Conservation (phyloP, 2,888 invertebrate species). For the Yponomeuta malinellus region DNA sequence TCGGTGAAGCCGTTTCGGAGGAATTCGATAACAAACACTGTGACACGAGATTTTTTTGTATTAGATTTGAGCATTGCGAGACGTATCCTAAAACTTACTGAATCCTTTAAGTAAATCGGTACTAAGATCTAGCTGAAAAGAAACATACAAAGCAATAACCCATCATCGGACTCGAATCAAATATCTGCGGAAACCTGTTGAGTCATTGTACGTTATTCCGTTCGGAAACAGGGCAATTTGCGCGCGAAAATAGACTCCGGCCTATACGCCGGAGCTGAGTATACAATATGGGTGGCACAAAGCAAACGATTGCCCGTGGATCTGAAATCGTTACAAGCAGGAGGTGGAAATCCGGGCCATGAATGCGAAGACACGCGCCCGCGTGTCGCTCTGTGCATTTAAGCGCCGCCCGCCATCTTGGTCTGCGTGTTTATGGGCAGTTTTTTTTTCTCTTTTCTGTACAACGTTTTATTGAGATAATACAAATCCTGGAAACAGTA, state of each 20-base stretch:
- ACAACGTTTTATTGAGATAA: background rate
- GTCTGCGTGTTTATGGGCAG: background rate
- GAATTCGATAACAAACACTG: too few species aligned
- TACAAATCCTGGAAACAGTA: too few species aligned
- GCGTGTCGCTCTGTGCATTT: slow-evolving; percentile 39
- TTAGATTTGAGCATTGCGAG: too few species aligned
- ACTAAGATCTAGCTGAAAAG: background rate
- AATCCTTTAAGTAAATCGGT: too few species aligned
- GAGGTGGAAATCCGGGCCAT: slow-evolving; percentile 48
- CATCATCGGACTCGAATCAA: background rate
- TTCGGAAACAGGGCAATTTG: slow-evolving; percentile 9
- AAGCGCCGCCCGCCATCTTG: slow-evolving; percentile 7
- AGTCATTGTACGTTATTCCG: slow-evolving; percentile 3
- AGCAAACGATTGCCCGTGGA: slow-evolving; percentile 59
- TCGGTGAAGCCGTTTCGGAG: too few species aligned
- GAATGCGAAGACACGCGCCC: slow-evolving; percentile 60
- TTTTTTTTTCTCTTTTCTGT: background rate
- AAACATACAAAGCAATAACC: background rate
- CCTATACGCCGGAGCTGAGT: background rate
- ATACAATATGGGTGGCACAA: slow-evolving; percentile 11
- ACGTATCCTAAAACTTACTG: too few species aligned
- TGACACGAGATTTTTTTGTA: too few species aligned
- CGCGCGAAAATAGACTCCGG: slow-evolving; percentile 6
- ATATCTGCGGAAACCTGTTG: slow-evolving; percentile 11
- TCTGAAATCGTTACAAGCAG: slow-evolving; percentile 41